phyloP scores from a whole-genome alignment of 2,888 invertebrate genomes.

The Limnephilus rhombicus region DNA sequence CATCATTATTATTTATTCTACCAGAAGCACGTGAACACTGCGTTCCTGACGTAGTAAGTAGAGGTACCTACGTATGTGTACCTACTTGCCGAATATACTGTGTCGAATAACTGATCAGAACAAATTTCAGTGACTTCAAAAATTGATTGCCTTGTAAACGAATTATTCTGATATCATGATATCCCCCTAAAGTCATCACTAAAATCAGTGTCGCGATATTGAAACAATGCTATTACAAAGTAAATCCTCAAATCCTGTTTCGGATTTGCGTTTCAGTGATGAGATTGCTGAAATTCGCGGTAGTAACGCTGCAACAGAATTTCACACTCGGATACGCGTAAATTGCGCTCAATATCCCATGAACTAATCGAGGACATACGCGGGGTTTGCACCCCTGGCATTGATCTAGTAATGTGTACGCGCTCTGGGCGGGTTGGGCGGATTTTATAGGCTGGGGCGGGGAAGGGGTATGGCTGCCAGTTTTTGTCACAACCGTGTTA shows the following conservation, averaged over 20 bases:
- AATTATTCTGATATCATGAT: neutral
- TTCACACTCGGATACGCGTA: neutral
- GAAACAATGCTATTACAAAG: conserved; percentile 5
- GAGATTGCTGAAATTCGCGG: neutral
- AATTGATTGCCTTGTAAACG: neutral
- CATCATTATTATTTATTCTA: too few species aligned
- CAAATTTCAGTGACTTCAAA: neutral
- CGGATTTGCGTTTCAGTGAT: neutral
- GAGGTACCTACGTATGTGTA: neutral
- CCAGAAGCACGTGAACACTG: neutral
- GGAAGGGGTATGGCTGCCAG: neutral
- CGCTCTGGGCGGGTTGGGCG: conserved; percentile 6
- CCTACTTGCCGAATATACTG: neutral
- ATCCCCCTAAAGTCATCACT: neutral
- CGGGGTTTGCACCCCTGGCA: conserved; percentile 21
- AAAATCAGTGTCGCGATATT: conserved; percentile 4
- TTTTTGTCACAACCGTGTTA: neutral
- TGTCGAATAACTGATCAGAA: neutral
- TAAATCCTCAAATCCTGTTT: conserved; percentile 8
- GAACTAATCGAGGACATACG: neutral
- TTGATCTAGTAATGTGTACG: conserved; percentile 44
- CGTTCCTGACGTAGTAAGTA: neutral
- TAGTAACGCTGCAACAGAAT: neutral
- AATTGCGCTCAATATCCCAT: conserved; percentile 26
- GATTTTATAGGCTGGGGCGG: neutral